Evolutionary conservation across 2,888 invertebrate species (phyloP), one percentile per base, ranked within the genome.

Genomic region (Onthophagus sagittarius): DNA sequence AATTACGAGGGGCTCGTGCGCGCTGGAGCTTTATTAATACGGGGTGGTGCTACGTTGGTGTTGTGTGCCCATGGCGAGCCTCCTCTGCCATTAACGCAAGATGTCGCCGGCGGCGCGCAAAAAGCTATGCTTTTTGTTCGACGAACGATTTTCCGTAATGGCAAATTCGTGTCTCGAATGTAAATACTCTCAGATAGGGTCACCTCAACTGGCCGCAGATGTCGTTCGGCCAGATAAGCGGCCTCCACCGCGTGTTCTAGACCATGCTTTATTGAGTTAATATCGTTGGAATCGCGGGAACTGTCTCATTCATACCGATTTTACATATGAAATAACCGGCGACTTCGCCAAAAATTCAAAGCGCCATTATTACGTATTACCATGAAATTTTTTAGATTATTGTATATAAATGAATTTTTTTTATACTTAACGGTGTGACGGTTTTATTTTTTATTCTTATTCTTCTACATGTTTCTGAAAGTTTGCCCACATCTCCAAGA

Each of bases 111-210:
- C 39, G 11, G 39, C 39, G 39, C 11, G 39, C 39, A 53, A 53
- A 53, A 53, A 53, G 39, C 39, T 11, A 23, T 23, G 67, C 14
- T 63, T 23, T 67, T 67, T 67, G 23, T 67, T 67, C 67, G 67
- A 32, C 23, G 32, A 67, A 23, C 73, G 70, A 73, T 73, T 73
- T 73, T 73, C 70, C 73, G 73, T 73, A 73, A 73, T 73, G 70
- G 73, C 62, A 70, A 70, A 70, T 73, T 53, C 73, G 70, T 73
- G 73, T 73, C 70, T 73, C 73, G 73, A 70, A 73, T 73, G 70
- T 73, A 73, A 73, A 73, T 73, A 73, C 39, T 7, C 39, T 11
- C 39, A 11, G 39, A 9, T 53, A 53, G 39, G 39, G 39, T 53
- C 39, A 53, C 39, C 39, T 53, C 39, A 7, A 11, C 39, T 11